Conservation (phyloP, 2,113 vertebrate species). For the Chunga burmeisteri region DNA sequence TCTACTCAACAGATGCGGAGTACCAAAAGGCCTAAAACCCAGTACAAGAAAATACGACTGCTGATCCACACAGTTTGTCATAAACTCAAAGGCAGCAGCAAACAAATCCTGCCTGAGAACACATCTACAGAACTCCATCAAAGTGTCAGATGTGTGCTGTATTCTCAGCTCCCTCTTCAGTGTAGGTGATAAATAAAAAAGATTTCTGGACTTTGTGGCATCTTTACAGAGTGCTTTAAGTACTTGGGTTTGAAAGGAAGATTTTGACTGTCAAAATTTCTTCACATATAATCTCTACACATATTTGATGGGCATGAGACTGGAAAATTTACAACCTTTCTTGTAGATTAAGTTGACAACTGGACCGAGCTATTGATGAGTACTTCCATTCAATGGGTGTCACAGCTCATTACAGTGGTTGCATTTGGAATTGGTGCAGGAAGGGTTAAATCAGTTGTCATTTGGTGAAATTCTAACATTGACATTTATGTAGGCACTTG, state of each 20-base stretch:
- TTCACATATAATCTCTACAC: background rate
- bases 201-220: background rate
- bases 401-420: background rate
- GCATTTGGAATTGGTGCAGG: background rate
- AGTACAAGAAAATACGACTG: background rate
- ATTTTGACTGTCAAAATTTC: slow-evolving; percentile 14
- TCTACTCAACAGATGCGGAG: background rate
- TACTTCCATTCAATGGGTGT: background rate
- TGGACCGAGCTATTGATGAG: background rate
- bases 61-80: background rate
- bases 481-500: background rate
- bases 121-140: background rate
- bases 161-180: background rate
- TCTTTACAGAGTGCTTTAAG: background rate
- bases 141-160: background rate
- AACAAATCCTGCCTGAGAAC: background rate
- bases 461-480: background rate
- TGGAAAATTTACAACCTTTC: background rate
- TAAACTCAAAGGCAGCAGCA: background rate
- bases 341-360: background rate
- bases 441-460: slow-evolving; percentile 13
- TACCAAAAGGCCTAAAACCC: background rate
- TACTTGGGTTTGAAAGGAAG: background rate
- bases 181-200: slow-evolving; percentile 26
- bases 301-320: background rate